A percentile compares a stretch with the other conserved stretches of the same genome.
phyloP scores from a whole-genome alignment of 2,113 vertebrate species.

The Onychostruthus taczanowskii region DNA sequence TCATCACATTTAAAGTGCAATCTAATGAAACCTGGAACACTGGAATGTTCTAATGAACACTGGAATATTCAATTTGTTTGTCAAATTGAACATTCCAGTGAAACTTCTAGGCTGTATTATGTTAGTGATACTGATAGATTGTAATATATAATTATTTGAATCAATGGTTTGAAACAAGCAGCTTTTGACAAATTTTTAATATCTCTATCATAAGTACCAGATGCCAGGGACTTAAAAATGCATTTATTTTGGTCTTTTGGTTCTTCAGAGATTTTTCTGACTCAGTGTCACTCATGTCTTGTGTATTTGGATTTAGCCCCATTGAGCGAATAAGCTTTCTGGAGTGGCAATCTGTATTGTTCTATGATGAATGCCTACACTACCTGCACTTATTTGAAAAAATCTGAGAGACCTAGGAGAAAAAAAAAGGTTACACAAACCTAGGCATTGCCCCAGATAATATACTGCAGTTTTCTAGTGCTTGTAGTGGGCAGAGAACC shows the following conservation, averaged over 20 bases:
- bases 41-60: no score
- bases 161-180: conserved; percentile 65
- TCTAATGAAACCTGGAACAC: neutral
- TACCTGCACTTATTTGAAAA: conserved; percentile 68
- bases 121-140: conserved; percentile 32
- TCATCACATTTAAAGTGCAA: conserved; percentile 39
- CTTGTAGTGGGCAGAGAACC: neutral
- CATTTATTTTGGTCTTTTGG: conserved; percentile 66
- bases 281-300: conserved; percentile 45
- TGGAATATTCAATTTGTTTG: neutral
- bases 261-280: conserved; percentile 67
- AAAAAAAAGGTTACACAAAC: neutral
- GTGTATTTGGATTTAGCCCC: conserved; percentile 47
- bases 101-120: conserved; percentile 23
- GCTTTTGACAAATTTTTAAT: conserved; percentile 64
- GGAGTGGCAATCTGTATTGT: conserved; percentile 52
- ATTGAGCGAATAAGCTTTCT: conserved; percentile 58
- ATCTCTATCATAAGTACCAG: conserved; percentile 69
- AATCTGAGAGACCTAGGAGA: neutral
- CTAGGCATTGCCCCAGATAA: neutral
- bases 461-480: neutral
- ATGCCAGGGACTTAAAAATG: conserved; percentile 67
- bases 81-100: conserved; percentile 26
- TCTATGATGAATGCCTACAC: conserved; percentile 54
- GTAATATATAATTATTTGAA: conserved; percentile 65